These are phyloP conservation scores for Cyclina sinensis DNA, from an alignment of 1,140 invertebrate species.

Conservation along the genomic window DNA sequence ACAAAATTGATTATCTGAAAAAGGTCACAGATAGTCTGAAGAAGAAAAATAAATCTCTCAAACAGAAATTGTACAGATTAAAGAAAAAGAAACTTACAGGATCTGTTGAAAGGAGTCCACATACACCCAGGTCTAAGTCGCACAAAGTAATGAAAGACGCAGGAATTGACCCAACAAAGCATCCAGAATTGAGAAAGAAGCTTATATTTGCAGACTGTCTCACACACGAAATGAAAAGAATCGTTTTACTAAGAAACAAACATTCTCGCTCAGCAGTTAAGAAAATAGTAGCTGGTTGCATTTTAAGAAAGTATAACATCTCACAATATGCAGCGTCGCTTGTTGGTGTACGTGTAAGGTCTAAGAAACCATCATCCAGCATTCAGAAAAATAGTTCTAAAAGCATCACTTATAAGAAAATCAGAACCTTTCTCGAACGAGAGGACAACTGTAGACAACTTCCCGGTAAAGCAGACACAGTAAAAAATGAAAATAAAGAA, in stretches of 20 bases:
- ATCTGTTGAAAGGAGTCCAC: no score
- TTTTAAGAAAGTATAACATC: constrained; percentile 34
- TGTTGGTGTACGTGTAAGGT: neutral
- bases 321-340: constrained; percentile 5
- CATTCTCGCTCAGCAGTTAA: neutral
- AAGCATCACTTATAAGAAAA: neutral
- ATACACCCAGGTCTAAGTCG: constrained; percentile 17
- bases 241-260: neutral
- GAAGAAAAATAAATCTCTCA: neutral
- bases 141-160: constrained; percentile 8
- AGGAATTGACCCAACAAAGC: neutral
- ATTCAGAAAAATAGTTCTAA: neutral
- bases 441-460: no score
- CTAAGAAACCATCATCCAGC: neutral
- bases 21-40: neutral
- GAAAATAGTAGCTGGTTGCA: constrained; percentile 15
- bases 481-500: neutral
- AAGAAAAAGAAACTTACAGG: neutral
- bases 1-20: neutral
- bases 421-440: constrained; percentile 15
- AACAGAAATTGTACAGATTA: neutral
- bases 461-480: no score
- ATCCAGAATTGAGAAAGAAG: constrained; percentile 16
- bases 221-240: neutral
- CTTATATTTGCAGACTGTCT: neutral